Base-by-base conservation (phyloP, 1,140 invertebrate genomes). In the Aphelinus certus region DNA sequence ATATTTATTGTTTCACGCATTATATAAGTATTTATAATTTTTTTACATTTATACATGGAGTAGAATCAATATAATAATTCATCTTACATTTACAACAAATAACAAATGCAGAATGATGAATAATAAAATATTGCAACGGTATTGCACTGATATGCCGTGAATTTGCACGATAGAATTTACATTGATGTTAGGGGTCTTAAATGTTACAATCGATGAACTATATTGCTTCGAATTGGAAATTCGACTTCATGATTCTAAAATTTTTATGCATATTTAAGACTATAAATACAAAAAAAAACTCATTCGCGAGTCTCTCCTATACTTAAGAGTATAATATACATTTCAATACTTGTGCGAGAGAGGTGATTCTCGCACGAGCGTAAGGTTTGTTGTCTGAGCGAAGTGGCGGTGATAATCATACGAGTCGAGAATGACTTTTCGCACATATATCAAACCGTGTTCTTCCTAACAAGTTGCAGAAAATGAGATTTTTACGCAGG, bases 101-200 rank as follows among this genome's bases (percentile, higher is more conserved):
- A 62, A 61, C 56, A 74, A 66, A 53, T 67, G 42, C 60, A 57
- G 57, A 73, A 73, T 58, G 64, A 53, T 73, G n/a, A 51, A 9
- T 73, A 67, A 55, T 49, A 43, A 7, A 48, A n/a, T 64, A 71
- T 64, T 71, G 61, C 70, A 56, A 51, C 42, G 26, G 64, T 6
- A n/a, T 42, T 63, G 26, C 26, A 26, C 26, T 26, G 58, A 46
- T 63, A 71, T 64, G 51, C 47, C 48, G 7, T 65, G 51, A 71
- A n/a, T 71, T 71, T 58, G 4, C 6, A 43, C 61, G 42, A 63
- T 48, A 56, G 55, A 55, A n/a, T 51, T 71, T 5, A 70, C 26
- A 26, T 9, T 49, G 48, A 69, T 56, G 46, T 7, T 49, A 57
- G 49, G 26, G 26, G 1, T 49, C 3, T 42, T 7, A n/a, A 51